Evolutionary conservation across 1,140 invertebrate species (phyloP).

Genomic region (Manduca sexta): DNA sequence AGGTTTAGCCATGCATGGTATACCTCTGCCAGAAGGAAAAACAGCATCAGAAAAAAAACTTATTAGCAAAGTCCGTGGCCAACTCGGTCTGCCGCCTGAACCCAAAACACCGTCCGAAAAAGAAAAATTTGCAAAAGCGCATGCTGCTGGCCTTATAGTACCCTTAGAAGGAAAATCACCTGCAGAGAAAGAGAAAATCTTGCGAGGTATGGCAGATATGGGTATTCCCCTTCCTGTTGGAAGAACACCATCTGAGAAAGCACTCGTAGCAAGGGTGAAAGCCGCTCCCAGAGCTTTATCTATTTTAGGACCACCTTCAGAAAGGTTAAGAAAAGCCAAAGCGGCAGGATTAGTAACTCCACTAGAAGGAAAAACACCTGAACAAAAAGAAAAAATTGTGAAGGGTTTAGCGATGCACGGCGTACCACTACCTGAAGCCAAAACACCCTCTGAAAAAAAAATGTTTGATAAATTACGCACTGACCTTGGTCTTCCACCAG

Average conservation of each 20-base stretch:
- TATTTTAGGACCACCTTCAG: not conserved
- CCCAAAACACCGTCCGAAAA: conserved; percentile 6
- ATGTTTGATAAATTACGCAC: conserved; percentile 21
- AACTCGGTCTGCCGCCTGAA: conserved; percentile 22
- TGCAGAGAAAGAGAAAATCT: conserved; percentile 15
- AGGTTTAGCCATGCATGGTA: conserved; percentile 16
- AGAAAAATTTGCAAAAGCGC: conserved; percentile 7
- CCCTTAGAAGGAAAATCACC: conserved; percentile 19
- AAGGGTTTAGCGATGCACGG: conserved; percentile 17
- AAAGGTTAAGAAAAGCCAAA: conserved; percentile 12
- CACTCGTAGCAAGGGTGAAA: conserved; percentile 11
- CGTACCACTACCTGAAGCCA: conserved; percentile 19
- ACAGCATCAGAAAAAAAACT: conserved; percentile 24
- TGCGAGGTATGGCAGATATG: conserved; percentile 2
- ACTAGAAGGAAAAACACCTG: conserved; percentile 16
- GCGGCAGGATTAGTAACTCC: conserved; percentile 10
- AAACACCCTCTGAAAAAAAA: conserved; percentile 24
- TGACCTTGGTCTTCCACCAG: conserved; percentile 23
- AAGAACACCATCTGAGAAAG: conserved; percentile 23
- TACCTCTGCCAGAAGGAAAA: conserved; percentile 22
- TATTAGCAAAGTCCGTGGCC: conserved; percentile 21
- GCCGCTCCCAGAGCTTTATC: not conserved
- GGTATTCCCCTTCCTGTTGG: conserved; percentile 19
- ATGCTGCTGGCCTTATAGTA: conserved; percentile 13
- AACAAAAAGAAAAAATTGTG: conserved; percentile 23